Evolutionary conservation across 2,113 vertebrate genomes (phyloP), one percentile per base, ranked within the genome.

Genomic region (Sisor rabdophorus): DNA sequence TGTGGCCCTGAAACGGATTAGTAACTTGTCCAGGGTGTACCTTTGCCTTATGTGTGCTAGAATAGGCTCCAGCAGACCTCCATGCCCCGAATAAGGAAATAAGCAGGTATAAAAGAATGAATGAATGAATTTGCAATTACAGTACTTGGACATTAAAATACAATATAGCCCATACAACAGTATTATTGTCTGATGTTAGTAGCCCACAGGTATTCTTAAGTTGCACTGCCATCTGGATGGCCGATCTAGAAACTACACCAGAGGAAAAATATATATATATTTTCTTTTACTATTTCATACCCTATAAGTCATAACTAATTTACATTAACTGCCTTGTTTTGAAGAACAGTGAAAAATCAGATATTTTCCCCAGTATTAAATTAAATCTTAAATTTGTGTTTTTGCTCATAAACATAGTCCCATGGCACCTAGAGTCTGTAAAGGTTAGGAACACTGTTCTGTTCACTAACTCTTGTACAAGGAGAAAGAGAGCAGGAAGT

Each of bases 391-490:
- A 76, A 36, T 58, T 73, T 73, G 53, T 77, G 79, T 73, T 48
- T 52, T 32, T 30, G 61, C 7, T 73, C 53, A 81, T 81, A 77
- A 77, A 73, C 75, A 60, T 26, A 40, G 60, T 77, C 69, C n/a
- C 47, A 22, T 28, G 60, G 54, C 60, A 69, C 53, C 22, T 12
- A 28, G n/a, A 30, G 73, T n/a, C 56, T 48, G 52, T 26, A 15
- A 76, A 71, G 16, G 70, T 52, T 58, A 79, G 44, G 44, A 20
- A 48, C 40, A 22, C 19, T 61, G 54, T 67, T 79, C 71, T 65
- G 0, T 16, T 59, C 55, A 12, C 44, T 44, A 73, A 19, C 58
- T 55, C 32, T 11, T 24, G 47, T 32, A 40, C 48, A 68, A 24
- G 47, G 19, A 50, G 32, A 47, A n/a, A n/a, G n/a, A n/a, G n/a